Percentiles rank a stretch among this genome's conserved stretches.
phyloP scores from a whole-genome alignment of 1,140 invertebrate species.

The Listronotus bonariensis region DNA sequence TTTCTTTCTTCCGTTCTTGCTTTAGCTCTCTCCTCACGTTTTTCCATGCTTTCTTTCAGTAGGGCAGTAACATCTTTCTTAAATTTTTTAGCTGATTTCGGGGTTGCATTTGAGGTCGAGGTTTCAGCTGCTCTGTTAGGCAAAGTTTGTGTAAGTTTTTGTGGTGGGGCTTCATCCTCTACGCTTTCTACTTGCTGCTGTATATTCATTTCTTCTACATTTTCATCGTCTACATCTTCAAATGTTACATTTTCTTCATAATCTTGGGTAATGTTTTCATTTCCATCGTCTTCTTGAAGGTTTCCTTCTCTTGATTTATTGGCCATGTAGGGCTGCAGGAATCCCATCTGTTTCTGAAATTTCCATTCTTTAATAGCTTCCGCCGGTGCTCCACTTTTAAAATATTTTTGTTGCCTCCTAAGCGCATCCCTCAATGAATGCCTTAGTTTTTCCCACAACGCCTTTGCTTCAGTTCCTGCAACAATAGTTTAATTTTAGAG shows the following conservation, averaged over 20 bases:
- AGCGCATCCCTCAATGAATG: conserved; percentile 24
- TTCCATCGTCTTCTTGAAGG: conserved; percentile 6
- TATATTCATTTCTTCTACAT: conserved; percentile 11
- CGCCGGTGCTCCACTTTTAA: conserved; percentile 31
- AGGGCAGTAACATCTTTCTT: conserved; percentile 14
- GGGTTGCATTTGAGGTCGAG: conserved; percentile 4
- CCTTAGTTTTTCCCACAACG: conserved; percentile 21
- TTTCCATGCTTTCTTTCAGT: conserved; percentile 13
- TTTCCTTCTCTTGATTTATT: conserved; percentile 17
- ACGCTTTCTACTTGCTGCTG: conserved; percentile 12
- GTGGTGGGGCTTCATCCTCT: conserved; percentile 13
- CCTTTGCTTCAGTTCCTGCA: no score
- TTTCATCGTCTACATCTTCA: conserved; percentile 19
- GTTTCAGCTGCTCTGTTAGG: not conserved
- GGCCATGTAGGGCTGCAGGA: conserved; percentile 29
- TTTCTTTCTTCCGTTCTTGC: conserved; percentile 17
- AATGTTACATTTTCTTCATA: conserved; percentile 2
- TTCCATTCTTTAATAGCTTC: conserved; percentile 33
- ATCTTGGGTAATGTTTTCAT: conserved; percentile 12
- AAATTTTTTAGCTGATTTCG: conserved; percentile 16
- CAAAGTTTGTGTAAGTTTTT: conserved; percentile 12
- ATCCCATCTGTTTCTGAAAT: conserved; percentile 36
- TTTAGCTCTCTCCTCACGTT: conserved; percentile 24
- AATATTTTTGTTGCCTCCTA: conserved; percentile 27
- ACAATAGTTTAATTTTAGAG: conserved; percentile 16